Evolutionary conservation across 1,140 invertebrate species (phyloP).

Genomic region (Pollicipes pollicipes): DNA sequence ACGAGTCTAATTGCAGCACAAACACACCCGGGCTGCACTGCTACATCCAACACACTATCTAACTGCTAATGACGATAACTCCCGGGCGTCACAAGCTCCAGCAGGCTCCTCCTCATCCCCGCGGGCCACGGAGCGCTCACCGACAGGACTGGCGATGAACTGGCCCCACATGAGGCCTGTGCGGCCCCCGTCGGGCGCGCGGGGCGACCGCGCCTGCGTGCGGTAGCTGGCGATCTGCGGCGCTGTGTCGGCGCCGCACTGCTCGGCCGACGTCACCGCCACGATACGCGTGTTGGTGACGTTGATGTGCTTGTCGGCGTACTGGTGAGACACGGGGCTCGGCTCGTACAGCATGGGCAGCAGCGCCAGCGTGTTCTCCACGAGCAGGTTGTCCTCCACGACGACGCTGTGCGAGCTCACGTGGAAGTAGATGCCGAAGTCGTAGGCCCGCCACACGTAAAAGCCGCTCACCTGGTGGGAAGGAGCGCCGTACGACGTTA

Average conservation of each 20-base stretch:
- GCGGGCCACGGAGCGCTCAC: background rate
- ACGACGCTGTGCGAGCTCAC: background rate
- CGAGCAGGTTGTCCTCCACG: background rate
- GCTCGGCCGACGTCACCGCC: background rate
- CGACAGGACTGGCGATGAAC: background rate
- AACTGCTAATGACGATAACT: too few species aligned
- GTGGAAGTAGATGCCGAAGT: constrained; percentile 1
- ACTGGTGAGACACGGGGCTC: background rate
- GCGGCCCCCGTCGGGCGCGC: background rate
- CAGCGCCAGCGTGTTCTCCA: background rate
- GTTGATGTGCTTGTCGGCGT: background rate
- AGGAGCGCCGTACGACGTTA: too few species aligned
- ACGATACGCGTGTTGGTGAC: background rate
- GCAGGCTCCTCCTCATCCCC: too few species aligned
- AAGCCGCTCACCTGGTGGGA: background rate
- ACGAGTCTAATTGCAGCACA: too few species aligned
- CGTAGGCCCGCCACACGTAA: background rate
- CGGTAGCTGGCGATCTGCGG: background rate
- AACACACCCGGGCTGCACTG: too few species aligned
- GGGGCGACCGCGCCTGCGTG: background rate
- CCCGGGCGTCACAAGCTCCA: too few species aligned
- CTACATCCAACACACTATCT: too few species aligned
- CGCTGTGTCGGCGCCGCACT: background rate
- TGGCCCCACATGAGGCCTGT: constrained; percentile 4
- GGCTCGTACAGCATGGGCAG: background rate